Evolutionary conservation across 1,140 invertebrate genomes (phyloP), one percentile per base, ranked within the genome.

Genomic region (Drosophila parvula): DNA sequence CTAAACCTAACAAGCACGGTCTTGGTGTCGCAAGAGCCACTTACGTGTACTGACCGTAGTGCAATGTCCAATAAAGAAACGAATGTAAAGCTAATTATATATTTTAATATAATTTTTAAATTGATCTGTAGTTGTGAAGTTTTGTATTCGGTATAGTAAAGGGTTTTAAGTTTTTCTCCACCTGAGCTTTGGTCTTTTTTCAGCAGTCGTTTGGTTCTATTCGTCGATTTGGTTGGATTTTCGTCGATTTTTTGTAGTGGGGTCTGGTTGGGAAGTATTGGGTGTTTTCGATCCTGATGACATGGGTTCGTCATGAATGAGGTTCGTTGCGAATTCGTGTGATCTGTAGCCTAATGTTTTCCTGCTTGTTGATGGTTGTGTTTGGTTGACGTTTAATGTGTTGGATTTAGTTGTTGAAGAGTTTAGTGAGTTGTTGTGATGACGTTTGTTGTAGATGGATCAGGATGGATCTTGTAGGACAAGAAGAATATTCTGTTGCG

Each of bases 391-490:
- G 10, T 18, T 16, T 14, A 9, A 2, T 32, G 6, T 4, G 16
- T 11, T 18, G 4, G 30, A 8, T 22, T 22, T 36, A 1, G 30
- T 5, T 36, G 16, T 9, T 34, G 32, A 9, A 0, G 18, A 36
- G 0, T 11, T 34, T 7, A 56, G 34, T 3, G 14, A 30, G 14
- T 14, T 27, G n/a, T 50, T 9, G 47, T 50, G 47, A 22, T 47
- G 45, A 2, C 22, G 12, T 14, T 14, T n/a, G 12, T 27, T 47
- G 7, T 47, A 47, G 7, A 50, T 30, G 47, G n/a, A 30, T 9
- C 27, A 50, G 27, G 47, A 27, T 50, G n/a, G n/a, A n/a, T n/a
- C 12, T 50, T 50, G 48, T 51, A n/a, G 5, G 14, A 51, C 11
- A 51, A n/a, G 28, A 51, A 51, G 2, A 27, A 51, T 3, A 5